Conservation (phyloP, 2,888 invertebrate genomes). For the Nemoura dubitans region DNA sequence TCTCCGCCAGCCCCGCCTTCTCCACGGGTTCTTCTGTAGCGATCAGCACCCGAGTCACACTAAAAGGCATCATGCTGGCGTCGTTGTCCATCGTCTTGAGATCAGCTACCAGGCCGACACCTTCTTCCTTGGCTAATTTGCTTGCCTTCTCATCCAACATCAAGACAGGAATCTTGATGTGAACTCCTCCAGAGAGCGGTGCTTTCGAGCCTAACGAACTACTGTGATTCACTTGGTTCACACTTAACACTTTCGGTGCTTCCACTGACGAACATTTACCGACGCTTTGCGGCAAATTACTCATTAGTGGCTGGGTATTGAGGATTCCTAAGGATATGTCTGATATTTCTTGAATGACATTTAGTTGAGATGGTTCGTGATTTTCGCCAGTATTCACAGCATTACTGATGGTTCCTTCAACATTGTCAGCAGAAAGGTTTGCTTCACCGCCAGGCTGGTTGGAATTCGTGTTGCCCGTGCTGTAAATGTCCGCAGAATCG, state of each 20-base stretch:
- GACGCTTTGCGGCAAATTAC: background rate
- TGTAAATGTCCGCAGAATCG: slow-evolving; percentile 29
- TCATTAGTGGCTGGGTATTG: background rate
- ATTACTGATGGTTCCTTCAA: background rate
- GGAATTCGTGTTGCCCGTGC: slow-evolving; percentile 7
- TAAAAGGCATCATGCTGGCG: slow-evolving; percentile 21
- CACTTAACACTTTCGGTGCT: background rate
- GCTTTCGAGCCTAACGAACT: background rate
- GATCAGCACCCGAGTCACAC: background rate
- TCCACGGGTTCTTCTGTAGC: slow-evolving; percentile 22
- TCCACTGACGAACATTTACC: background rate
- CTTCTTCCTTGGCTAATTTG: slow-evolving; percentile 31
- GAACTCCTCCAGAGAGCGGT: background rate
- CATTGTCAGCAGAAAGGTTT: background rate
- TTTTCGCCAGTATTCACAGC: background rate
- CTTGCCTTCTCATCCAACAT: slow-evolving; percentile 24
- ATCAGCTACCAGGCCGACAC: background rate
- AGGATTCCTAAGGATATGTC: background rate
- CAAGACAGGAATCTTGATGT: slow-evolving; percentile 25
- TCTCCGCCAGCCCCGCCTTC: background rate
- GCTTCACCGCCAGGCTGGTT: background rate
- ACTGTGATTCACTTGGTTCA: slow-evolving; percentile 23
- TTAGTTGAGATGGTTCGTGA: background rate
- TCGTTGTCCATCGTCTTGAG: slow-evolving; percentile 32
- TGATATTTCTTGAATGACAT: background rate